These are phyloP conservation scores for Todus mexicanus DNA, from an alignment of 2,797 vertebrate genomes.

Conservation along the genomic window DNA sequence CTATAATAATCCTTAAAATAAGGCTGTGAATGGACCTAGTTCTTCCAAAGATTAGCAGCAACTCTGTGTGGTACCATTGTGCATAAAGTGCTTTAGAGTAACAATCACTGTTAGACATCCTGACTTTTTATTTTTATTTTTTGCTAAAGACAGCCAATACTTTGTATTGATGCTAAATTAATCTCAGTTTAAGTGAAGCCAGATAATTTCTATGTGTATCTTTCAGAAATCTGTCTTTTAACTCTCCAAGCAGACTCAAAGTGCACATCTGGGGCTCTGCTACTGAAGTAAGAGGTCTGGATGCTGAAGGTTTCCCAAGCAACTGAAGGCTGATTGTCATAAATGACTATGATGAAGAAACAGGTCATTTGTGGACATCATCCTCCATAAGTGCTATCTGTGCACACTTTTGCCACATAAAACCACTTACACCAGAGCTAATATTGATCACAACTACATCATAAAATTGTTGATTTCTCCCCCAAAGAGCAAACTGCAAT, in stretches of 20 bases:
- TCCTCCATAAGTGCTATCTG: background rate
- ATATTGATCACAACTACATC: background rate
- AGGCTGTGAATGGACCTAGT: background rate
- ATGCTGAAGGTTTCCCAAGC: background rate
- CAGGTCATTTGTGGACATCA: background rate
- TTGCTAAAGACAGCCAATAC: background rate
- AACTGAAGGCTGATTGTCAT: background rate
- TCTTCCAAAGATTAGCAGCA: slow-evolving; percentile 4
- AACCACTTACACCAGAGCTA: background rate
- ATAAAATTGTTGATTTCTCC: background rate
- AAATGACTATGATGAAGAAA: background rate
- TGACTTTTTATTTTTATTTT: slow-evolving; percentile 33
- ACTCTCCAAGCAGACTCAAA: background rate
- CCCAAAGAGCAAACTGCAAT: background rate
- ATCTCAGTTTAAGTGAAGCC: background rate
- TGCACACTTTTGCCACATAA: background rate
- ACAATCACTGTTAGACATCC: background rate
- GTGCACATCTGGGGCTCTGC: background rate
- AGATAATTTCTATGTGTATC: background rate
- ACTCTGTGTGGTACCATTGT: background rate
- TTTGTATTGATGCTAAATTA: slow-evolving; percentile 16
- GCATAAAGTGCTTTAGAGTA: slow-evolving; percentile 28
- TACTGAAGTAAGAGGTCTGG: background rate
- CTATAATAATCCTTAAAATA: background rate
- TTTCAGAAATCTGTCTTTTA: slow-evolving; percentile 30